phyloP scores from a whole-genome alignment of 2,113 vertebrate species.

The Thermophis baileyi region DNA sequence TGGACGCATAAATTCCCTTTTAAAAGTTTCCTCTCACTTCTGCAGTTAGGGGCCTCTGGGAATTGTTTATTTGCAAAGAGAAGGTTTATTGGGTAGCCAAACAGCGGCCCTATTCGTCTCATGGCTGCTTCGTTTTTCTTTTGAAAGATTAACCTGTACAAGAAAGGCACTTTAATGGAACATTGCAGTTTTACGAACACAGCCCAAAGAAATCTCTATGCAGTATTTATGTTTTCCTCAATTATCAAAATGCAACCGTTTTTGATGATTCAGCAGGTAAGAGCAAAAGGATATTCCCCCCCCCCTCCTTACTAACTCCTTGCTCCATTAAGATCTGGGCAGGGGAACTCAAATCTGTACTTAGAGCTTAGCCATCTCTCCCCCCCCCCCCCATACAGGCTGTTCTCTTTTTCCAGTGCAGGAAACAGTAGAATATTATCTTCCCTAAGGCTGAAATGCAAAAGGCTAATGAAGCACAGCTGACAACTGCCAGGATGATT shows the following conservation, averaged over 20 bases:
- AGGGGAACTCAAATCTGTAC: slow-evolving; percentile 51
- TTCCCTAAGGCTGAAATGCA: slow-evolving; percentile 36
- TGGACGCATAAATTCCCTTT: slow-evolving; percentile 40
- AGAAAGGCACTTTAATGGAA: slow-evolving; percentile 53
- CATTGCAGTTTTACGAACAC: slow-evolving; percentile 49
- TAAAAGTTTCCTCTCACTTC: slow-evolving; percentile 13
- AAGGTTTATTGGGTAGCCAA: slow-evolving; percentile 53
- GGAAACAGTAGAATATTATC: accelerated
- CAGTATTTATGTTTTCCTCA: slow-evolving; percentile 59
- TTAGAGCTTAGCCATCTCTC: slow-evolving; percentile 38
- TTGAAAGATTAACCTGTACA: slow-evolving; percentile 59
- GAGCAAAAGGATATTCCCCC: background rate
- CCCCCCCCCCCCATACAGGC: slow-evolving; percentile 22
- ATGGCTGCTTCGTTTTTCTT: slow-evolving; percentile 52
- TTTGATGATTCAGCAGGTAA: slow-evolving; percentile 61
- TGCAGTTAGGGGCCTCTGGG: slow-evolving; percentile 36
- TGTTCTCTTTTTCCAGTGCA: slow-evolving; percentile 30
- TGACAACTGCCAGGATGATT: background rate
- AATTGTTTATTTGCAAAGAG: slow-evolving; percentile 57
- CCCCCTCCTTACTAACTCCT: slow-evolving; percentile 49
- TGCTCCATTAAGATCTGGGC: slow-evolving; percentile 37
- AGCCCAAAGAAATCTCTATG: slow-evolving; percentile 53
- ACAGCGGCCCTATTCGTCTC: slow-evolving; percentile 50
- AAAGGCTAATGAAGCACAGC: slow-evolving; percentile 8
- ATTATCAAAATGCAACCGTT: slow-evolving; percentile 55